Evolutionary conservation across 2,113 vertebrate genomes (phyloP), one percentile per base, ranked within the genome.

Genomic region (Dasyurus viverrinus): DNA sequence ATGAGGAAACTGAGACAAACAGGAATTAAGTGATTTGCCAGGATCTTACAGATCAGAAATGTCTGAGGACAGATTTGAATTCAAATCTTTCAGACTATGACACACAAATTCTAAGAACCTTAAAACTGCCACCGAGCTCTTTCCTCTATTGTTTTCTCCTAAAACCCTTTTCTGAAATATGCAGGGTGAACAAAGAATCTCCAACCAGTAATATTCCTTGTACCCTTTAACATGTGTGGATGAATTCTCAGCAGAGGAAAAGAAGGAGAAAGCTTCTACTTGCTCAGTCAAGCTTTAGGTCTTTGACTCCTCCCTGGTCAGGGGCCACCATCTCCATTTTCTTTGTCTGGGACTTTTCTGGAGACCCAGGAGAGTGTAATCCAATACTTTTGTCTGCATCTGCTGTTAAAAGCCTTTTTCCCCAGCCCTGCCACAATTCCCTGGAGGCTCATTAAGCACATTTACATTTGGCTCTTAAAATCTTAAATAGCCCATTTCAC

Each of bases 401-500:
- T 98, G 98, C 98, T 98, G 96, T 98, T 99, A 98, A 99, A 99
- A 99, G 98, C 98, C 97, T 98, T 98, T 98, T 98, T 96, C 98
- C 97, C 96, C 97, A 98, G 97, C 97, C 97, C 94, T 97, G 97
- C 97, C 97, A 98, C 97, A 93, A 84, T 89, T 98, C 98, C 98
- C 98, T 95, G 0, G 98, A 98, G 99, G 96, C 98, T 99, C 98
- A 99, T 99, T 98, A 99, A 98, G 96, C 98, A 98, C 98, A 99
- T 98, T 99, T 98, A 98, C 98, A 98, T 98, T 98, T 99, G 98
- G 98, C 98, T 99, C 98, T 98, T 98, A 98, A 98, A 98, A 98
- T 97, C 98, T 97, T 96, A 98, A 97, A 97, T 97, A 98, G 98
- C 98, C 98, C 97, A 94, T 98, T 98, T 98, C 98, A 98, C 98